Evolutionary conservation across 2,888 invertebrate species (phyloP).

Genomic region (Taphrorychus bicolor): DNA sequence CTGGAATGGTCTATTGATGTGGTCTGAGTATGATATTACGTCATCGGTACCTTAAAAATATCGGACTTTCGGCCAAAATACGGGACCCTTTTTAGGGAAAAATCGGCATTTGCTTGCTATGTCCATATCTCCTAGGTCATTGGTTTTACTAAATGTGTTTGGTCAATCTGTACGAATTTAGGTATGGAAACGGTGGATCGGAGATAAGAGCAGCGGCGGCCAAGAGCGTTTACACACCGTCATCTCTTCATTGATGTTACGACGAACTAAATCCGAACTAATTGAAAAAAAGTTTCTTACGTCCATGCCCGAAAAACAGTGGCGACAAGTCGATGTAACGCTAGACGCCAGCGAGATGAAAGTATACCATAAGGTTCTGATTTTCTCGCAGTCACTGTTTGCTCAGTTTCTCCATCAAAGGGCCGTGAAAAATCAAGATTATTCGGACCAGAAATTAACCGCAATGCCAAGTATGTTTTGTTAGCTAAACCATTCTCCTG

Average conservation of each 20-base stretch:
- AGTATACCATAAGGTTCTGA: slow-evolving; percentile 78
- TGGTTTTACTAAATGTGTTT: no score
- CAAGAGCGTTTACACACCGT: slow-evolving; percentile 83
- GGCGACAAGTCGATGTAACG: slow-evolving; percentile 66
- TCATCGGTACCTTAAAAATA: no score
- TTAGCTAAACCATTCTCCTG: not conserved
- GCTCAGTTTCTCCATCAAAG: slow-evolving; percentile 79
- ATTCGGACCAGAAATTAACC: slow-evolving; percentile 24
- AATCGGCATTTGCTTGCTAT: no score
- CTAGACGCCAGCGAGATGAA: slow-evolving; percentile 75
- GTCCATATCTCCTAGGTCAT: no score
- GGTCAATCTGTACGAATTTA: slow-evolving; percentile 46
- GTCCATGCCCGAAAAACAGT: slow-evolving; percentile 68
- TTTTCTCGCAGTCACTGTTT: slow-evolving; percentile 77
- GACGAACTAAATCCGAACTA: slow-evolving; percentile 86
- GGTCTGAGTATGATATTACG: no score
- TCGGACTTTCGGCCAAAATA: no score
- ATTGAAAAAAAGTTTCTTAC: slow-evolving; percentile 68
- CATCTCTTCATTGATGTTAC: slow-evolving; percentile 83
- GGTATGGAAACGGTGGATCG: slow-evolving; percentile 94
- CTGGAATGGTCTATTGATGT: no score
- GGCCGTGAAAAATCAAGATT: slow-evolving; percentile 68
- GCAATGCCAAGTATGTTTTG: slow-evolving; percentile 16
- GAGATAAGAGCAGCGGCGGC: slow-evolving; percentile 80
- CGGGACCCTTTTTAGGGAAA: no score